A percentile compares a stretch with the other conserved stretches of the same genome.
These are phyloP conservation scores for Phalacrocorax brasilianus DNA, from an alignment of 2,113 vertebrate genomes.

Conservation along the genomic window DNA sequence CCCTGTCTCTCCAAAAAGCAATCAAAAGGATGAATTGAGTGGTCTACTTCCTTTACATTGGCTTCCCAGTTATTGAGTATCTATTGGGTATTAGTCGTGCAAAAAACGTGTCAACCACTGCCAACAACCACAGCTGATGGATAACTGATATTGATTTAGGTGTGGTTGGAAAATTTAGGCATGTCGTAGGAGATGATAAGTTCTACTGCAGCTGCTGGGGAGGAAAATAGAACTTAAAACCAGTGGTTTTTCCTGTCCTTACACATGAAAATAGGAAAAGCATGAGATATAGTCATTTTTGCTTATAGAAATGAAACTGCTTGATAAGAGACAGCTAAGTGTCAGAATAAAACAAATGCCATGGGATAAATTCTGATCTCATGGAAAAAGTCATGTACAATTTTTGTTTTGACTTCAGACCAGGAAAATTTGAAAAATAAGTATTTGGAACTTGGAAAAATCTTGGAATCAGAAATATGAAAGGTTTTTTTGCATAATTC, in stretches of 20 bases:
- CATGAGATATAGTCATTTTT: background rate
- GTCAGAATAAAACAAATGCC: background rate
- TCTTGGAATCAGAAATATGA: background rate
- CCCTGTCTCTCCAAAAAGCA: background rate
- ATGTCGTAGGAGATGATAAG: background rate
- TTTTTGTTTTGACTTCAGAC: background rate
- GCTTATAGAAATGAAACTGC: background rate
- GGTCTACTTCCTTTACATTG: background rate
- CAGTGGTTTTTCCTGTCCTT: background rate
- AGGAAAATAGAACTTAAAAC: background rate
- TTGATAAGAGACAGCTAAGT: background rate
- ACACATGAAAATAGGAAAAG: background rate
- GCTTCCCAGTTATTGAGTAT: no score
- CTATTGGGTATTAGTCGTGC: background rate
- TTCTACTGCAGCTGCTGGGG: background rate
- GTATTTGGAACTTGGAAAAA: background rate
- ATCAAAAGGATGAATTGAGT: background rate
- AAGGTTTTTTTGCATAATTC: background rate
- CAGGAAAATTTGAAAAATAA: background rate
- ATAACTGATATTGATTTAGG: background rate
- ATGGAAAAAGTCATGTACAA: rapidly evolving
- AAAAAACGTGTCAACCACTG: background rate
- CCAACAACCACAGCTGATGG: background rate
- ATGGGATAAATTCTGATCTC: background rate
- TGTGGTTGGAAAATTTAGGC: background rate